These are phyloP conservation scores for Epinephelus fuscoguttatus DNA, from an alignment of 2,113 vertebrate species.

Conservation along the genomic window DNA sequence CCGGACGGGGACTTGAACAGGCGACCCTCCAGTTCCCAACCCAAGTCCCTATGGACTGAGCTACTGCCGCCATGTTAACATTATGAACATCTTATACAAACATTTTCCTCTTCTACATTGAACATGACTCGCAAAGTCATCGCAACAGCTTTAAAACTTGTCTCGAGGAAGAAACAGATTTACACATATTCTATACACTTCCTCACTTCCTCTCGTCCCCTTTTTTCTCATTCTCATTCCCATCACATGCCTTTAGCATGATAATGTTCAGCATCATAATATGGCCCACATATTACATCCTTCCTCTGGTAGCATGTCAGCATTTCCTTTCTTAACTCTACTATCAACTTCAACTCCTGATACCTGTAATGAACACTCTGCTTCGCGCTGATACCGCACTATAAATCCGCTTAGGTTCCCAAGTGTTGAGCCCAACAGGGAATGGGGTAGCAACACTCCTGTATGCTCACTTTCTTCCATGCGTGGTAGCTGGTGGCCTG, in stretches of 20 bases:
- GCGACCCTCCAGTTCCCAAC: no score
- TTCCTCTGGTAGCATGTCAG: constrained; percentile 59
- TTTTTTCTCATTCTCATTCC: neutral
- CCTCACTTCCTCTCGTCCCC: neutral
- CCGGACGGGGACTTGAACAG: no score
- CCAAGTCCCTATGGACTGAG: no score
- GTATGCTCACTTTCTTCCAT: constrained; percentile 21
- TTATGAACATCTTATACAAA: neutral
- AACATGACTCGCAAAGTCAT: neutral
- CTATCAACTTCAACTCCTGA: constrained; percentile 65
- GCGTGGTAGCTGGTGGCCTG: constrained; percentile 27
- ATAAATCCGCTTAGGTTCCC: constrained; percentile 75
- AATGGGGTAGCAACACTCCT: constrained; percentile 15
- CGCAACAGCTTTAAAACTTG: neutral
- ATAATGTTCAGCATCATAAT: constrained; percentile 59
- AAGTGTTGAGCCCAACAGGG: constrained; percentile 40
- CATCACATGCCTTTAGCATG: constrained; percentile 1
- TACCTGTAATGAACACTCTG: constrained; percentile 74
- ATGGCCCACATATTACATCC: constrained; percentile 42
- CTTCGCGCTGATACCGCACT: constrained; percentile 69
- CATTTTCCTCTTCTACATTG: neutral
- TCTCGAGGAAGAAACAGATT: constrained; percentile 11
- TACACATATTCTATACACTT: constrained; percentile 27
- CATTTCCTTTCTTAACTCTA: constrained; percentile 61
- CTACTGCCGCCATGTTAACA: neutral